Percentiles rank a stretch among this genome's conserved stretches.
phyloP scores from a whole-genome alignment of 2,113 vertebrate genomes.

The Carassius gibelio region DNA sequence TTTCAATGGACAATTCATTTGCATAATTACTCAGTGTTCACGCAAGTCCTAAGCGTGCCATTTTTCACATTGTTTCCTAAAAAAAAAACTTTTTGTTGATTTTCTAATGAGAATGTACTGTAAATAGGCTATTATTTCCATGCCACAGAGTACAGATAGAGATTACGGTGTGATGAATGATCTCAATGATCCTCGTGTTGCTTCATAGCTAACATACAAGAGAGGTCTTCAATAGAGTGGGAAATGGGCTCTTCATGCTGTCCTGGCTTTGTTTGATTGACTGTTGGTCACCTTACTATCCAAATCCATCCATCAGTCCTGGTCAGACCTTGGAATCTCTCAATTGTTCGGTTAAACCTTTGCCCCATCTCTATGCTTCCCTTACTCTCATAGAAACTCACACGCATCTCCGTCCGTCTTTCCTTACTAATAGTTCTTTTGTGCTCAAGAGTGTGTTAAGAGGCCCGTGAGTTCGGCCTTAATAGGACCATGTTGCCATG shows the following conservation, averaged over 20 bases:
- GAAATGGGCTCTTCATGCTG: conserved; percentile 20
- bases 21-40: too few species aligned
- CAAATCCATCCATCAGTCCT: conserved; percentile 4
- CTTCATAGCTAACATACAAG: not conserved
- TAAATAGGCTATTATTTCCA: not conserved
- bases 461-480: conserved; percentile 79
- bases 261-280: conserved; percentile 6
- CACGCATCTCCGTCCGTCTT: conserved; percentile 64
- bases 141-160: not conserved
- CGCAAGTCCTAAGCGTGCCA: not conserved
- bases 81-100: not conserved
- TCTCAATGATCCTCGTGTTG: not conserved
- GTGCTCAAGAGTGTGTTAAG: conserved; percentile 80
- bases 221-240: conserved; percentile 16
- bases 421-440: conserved; percentile 83
- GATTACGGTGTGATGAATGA: not conserved
- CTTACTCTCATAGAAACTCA: not conserved
- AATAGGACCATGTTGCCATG: conserved; percentile 75
- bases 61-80: not conserved
- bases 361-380: not conserved
- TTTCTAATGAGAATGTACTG: not conserved
- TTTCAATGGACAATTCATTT: too few species aligned
- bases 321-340: not conserved
- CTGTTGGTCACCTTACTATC: conserved; percentile 22
- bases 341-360: conserved; percentile 21